Evolutionary conservation across 2,113 vertebrate species (phyloP), one percentile per base, ranked within the genome.

Genomic region (Athene cunicularia): DNA sequence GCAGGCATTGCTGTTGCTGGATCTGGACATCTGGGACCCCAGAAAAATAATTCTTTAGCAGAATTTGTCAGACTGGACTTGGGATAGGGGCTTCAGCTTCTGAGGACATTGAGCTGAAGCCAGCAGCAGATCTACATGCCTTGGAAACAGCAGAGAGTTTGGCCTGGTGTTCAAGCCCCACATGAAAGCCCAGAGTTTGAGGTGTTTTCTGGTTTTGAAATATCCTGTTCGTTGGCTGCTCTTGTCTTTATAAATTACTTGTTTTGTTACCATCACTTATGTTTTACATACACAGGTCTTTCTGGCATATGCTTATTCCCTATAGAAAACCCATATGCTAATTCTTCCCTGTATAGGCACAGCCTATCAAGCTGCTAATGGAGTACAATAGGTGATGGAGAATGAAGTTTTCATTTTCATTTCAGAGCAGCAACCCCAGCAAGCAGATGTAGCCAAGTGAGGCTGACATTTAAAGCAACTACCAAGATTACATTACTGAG

Each of bases 391-490:
- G 66, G n/a, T 28, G 45, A 87, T 52, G 68, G 39, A 58, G 75
- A 82, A 86, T 9, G 21, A 83, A 35, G 64, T 32, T 53, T 81
- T 53, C 81, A 32, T 91, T 89, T 75, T 67, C 73, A 30, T 88
- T 93, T 75, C 4, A 12, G 68, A 80, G 35, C 70, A 86, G 77
- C 80, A 66, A 41, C 52, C 80, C 74, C 89, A 75, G 74, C 53
- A 63, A 84, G 81, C 88, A 92, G 90, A 90, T 77, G 88, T 5
- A 89, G 90, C 88, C 90, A 93, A 96, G 92, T 63, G 64, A 95
- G 7, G 32, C 58, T 97, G 96, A 92, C 94, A 96, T 97, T 97
- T 95, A 81, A 91, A 91, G 82, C 80, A 93, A 71, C 93, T 91
- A 81, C 94, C 0, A 0, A 90, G 95, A 90, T 97, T 86, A 90